Conservation (phyloP, 2,113 vertebrate species). For the Pterocles orientalis region DNA sequence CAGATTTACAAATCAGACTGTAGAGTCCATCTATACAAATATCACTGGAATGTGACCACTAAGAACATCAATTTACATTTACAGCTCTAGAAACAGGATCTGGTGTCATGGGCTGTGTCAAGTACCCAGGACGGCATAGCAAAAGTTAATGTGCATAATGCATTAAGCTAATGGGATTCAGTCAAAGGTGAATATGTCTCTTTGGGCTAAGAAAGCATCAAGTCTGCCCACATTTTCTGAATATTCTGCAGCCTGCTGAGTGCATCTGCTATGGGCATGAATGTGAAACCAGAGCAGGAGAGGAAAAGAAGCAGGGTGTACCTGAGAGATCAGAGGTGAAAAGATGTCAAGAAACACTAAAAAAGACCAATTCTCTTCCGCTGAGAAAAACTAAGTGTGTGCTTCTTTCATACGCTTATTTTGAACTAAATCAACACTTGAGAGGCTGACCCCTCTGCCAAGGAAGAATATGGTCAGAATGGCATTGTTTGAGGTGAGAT, state of each 20-base stretch:
- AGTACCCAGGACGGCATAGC: background rate
- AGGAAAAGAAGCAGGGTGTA: background rate
- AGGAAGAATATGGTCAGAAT: background rate
- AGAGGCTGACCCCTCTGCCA: background rate
- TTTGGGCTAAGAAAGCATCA: constrained; percentile 6
- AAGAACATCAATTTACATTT: background rate
- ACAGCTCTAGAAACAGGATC: constrained; percentile 5
- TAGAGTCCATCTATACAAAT: background rate
- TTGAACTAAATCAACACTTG: background rate
- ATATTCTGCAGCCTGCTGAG: background rate
- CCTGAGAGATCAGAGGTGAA: background rate
- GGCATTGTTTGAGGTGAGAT: background rate
- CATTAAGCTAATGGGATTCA: constrained; percentile 36
- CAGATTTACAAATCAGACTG: background rate
- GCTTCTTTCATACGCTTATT: background rate
- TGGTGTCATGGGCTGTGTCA: background rate
- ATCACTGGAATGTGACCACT: background rate
- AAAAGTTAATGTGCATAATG: background rate
- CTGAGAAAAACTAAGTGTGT: background rate
- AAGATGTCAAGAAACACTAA: background rate
- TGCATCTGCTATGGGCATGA: background rate
- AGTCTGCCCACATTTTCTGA: background rate
- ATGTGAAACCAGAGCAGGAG: background rate
- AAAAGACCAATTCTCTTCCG: background rate
- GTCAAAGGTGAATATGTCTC: background rate